Base-by-base conservation (phyloP, 1,140 invertebrate genomes). In the Macrobrachium nipponense region DNA sequence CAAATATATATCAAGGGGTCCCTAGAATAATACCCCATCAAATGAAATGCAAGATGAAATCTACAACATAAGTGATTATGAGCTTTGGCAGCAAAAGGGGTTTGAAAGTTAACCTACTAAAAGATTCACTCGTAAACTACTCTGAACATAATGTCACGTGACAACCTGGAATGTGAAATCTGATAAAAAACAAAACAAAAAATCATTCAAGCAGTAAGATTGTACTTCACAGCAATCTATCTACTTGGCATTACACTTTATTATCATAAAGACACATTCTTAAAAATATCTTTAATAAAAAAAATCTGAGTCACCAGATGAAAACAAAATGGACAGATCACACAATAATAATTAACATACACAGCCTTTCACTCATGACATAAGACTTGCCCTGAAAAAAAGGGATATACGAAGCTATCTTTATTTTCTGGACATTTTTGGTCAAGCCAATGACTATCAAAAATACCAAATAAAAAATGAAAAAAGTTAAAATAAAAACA, bases 1-100 rank as follows among this genome's bases (percentile, higher is more conserved):
- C n/a, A 64, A 11, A 27, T 76, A 60, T 62, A 82, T 68, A 12
- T 68, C n/a, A 20, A 36, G 23, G 64, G 36, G 36, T 83, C 36
- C 43, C n/a, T 44, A 51, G n/a, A 5, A 4, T 23, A 64, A 15
- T 75, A 62, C 27, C 62, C 77, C 60, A 70, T 23, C 1, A 20
- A 14, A 59, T 81, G 58, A 70, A 59, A 81, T 81, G 80, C 44
- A 64, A 81, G 80, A 68, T 59, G 64, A 72, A 18, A 76, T 44
- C 64, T 64, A 83, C 36, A 83, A 51, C 20, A 27, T 8, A 20
- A 79, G n/a, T 58, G 18, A 18, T 60, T 75, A 70, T 80, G 84
- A 80, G 68, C 84, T 86, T 86, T 86, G 84, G 84, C 84, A 86
- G 77, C 84, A 79, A 86, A 80, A 23, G 62, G 68, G 77, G 70